phyloP scores from a whole-genome alignment of 1,140 invertebrate genomes.

The Aphaenogaster floridana region DNA sequence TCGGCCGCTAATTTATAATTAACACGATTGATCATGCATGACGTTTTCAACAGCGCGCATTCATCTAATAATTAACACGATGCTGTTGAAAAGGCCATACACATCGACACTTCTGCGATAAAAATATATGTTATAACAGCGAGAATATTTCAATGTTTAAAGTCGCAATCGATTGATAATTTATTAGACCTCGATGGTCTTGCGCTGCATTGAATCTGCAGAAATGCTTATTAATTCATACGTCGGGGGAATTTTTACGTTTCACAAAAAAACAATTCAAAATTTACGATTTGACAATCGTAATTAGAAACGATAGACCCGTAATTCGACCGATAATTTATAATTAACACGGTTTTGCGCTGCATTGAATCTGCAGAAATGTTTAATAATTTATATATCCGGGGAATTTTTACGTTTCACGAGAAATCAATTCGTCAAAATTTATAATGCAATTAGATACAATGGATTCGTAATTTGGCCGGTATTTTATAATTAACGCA shows the following conservation, averaged over 20 bases:
- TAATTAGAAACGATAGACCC: not conserved
- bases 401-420: not conserved
- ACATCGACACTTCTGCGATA: no score
- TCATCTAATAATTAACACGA: not conserved
- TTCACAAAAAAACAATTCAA: not conserved
- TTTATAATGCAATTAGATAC: not conserved
- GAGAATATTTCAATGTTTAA: conserved; percentile 1
- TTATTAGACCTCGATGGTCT: not conserved
- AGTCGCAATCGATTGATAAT: not conserved
- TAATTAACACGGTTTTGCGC: not conserved
- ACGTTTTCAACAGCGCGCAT: not conserved
- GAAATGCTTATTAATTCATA: not conserved
- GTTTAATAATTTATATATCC: not conserved
- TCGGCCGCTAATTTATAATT: not conserved
- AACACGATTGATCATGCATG: not conserved
- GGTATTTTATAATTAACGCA: not conserved
- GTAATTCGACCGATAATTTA: not conserved
- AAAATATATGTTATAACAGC: no score
- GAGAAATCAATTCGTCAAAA: not conserved
- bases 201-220: not conserved
- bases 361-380: not conserved
- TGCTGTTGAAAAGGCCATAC: not conserved
- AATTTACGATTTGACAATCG: not conserved
- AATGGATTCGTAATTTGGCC: not conserved
- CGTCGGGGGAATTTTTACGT: not conserved